These are phyloP conservation scores for Chymomyza amoena DNA, from an alignment of 2,888 invertebrate genomes.

Conservation along the genomic window DNA sequence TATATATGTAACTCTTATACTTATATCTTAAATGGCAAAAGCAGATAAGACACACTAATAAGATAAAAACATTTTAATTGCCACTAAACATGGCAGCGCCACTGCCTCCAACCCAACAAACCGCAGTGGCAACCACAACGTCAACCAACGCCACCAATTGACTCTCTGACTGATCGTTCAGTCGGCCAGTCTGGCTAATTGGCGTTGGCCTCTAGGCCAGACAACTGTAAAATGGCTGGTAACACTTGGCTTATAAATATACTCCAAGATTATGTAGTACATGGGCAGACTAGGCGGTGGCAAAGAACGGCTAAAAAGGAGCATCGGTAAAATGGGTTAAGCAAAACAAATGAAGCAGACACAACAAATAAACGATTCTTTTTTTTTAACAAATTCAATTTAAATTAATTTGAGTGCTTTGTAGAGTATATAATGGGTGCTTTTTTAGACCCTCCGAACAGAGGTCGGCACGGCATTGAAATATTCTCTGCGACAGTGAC, in stretches of 20 bases:
- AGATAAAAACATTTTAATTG: slow-evolving; percentile 72
- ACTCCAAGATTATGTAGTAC: not conserved
- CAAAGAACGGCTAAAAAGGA: slow-evolving; percentile 2
- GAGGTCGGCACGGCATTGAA: too few species aligned
- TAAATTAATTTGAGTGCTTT: slow-evolving; percentile 6
- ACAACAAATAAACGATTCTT: slow-evolving; percentile 33
- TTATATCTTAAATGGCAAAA: slow-evolving; percentile 56
- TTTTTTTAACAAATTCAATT: slow-evolving; percentile 31
- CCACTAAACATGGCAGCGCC: slow-evolving; percentile 70
- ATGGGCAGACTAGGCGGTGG: not conserved
- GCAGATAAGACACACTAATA: slow-evolving; percentile 57
- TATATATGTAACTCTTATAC: not conserved
- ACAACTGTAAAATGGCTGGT: slow-evolving; percentile 57
- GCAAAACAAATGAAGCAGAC: slow-evolving; percentile 23
- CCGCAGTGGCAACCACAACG: not conserved
- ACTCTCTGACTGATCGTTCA: not conserved
- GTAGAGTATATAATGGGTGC: too few species aligned
- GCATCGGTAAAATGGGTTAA: slow-evolving; percentile 31
- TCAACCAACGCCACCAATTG: not conserved
- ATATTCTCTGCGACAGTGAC: too few species aligned
- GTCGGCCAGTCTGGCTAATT: not conserved
- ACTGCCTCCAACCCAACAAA: slow-evolving; percentile 26
- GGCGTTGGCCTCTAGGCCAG: slow-evolving; percentile 49
- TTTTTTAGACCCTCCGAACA: too few species aligned
- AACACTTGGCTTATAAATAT: slow-evolving; percentile 12